Percentiles rank a stretch among this genome's conserved stretches.
These are phyloP conservation scores for Mesorhabditis spiculigera DNA, from an alignment of 2,888 invertebrate species.

Conservation along the genomic window DNA sequence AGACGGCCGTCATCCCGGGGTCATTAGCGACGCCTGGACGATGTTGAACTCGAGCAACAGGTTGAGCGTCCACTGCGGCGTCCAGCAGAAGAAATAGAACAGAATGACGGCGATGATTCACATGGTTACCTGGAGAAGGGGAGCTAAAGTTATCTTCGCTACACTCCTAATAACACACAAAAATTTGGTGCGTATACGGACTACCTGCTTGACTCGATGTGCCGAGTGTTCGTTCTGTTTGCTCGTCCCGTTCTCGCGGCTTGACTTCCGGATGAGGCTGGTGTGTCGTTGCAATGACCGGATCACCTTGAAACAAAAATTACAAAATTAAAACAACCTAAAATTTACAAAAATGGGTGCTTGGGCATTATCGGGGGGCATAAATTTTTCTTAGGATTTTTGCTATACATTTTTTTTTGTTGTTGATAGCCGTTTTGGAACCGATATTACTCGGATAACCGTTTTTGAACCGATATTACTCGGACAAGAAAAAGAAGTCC, in stretches of 20 bases:
- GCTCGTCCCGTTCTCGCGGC: slow-evolving; percentile 6
- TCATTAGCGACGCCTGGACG: slow-evolving; percentile 46
- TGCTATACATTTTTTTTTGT: too few relatives aligned
- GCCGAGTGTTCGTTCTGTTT: slow-evolving; percentile 4
- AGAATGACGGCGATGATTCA: slow-evolving; percentile 54
- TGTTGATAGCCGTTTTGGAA: too few relatives aligned
- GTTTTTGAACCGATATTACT: too few relatives aligned
- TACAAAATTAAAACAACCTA: too few relatives aligned
- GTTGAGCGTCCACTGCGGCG: slow-evolving; percentile 55
- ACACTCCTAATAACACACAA: not conserved
- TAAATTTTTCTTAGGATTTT: too few relatives aligned
- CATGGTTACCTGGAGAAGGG: slow-evolving; percentile 40
- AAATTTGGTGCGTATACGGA: not conserved
- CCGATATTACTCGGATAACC: too few relatives aligned
- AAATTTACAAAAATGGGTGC: not conserved
- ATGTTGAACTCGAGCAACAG: slow-evolving; percentile 50
- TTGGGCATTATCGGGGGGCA: too few relatives aligned
- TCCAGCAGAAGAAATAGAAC: slow-evolving; percentile 57
- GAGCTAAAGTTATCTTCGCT: not conserved
- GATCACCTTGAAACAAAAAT: not conserved
- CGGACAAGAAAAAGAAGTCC: too few relatives aligned
- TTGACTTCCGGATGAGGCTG: slow-evolving; percentile 1
- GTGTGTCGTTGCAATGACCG: not conserved
- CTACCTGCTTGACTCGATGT: not conserved
- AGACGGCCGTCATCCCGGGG: slow-evolving; percentile 48